Percentiles rank a stretch among this genome's conserved stretches.
Conservation (phyloP, 2,888 invertebrate species). For the Cryptophagus acutangulus region DNA sequence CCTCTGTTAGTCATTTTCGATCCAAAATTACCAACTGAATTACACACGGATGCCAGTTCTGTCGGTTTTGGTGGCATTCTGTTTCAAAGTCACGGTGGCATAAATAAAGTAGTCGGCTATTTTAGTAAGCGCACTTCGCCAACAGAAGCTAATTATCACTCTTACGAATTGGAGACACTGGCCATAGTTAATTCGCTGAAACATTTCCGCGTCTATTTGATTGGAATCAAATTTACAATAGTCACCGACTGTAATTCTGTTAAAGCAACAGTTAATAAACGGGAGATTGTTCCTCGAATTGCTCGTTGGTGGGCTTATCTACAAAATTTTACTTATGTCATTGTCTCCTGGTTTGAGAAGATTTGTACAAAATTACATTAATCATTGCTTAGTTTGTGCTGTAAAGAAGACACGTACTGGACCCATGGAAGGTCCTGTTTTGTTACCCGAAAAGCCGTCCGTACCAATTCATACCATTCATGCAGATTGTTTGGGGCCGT, state of each 20-base stretch:
- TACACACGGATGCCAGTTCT: conserved; percentile 31
- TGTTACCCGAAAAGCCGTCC: conserved; percentile 12
- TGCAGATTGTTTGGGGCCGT: conserved; percentile 28
- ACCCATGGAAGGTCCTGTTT: no score
- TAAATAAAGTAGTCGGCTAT: conserved; percentile 32
- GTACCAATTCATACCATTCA: conserved; percentile 15
- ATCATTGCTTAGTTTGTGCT: conserved; percentile 11
- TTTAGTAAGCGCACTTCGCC: conserved; percentile 34
- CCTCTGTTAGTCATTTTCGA: conserved; percentile 24
- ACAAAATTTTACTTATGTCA: conserved; percentile 18
- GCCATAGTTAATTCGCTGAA: conserved; percentile 35
- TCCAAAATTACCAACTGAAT: conserved; percentile 23
- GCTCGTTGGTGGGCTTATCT: conserved; percentile 25
- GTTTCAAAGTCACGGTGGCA: conserved; percentile 25
- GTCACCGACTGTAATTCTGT: conserved; percentile 37
- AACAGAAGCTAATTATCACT: conserved; percentile 36
- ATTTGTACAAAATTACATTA: conserved; percentile 29
- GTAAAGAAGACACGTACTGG: conserved; percentile 13
- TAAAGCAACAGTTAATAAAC: conserved; percentile 27
- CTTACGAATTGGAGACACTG: conserved; percentile 39
- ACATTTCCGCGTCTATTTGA: conserved; percentile 37
- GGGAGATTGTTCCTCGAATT: conserved; percentile 33
- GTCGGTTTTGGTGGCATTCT: conserved; percentile 29
- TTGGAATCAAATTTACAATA: conserved; percentile 31
- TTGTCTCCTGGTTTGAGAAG: conserved; percentile 19